phyloP scores from a whole-genome alignment of 2,888 invertebrate species.

The Tipula lateralis region DNA sequence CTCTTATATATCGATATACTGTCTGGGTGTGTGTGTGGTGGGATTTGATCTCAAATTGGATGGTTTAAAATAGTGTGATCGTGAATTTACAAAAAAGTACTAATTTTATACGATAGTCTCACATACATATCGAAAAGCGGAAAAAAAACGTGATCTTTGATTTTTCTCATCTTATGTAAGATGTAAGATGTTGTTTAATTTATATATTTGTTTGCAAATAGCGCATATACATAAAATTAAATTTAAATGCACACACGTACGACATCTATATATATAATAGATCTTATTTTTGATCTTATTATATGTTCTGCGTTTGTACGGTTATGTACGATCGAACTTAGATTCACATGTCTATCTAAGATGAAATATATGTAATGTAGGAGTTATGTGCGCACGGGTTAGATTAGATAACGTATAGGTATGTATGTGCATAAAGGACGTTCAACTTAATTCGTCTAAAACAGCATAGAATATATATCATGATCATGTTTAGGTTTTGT shows the following conservation, averaged over 20 bases:
- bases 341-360: conserved; percentile 19
- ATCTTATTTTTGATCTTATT: conserved; percentile 15
- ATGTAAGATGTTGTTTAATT: too few relatives aligned
- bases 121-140: not conserved
- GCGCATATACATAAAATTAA: conserved; percentile 1
- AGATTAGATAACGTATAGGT: not conserved
- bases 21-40: not conserved
- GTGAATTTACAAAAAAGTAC: not conserved
- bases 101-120: not conserved
- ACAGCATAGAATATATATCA: conserved; percentile 9
- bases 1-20: not conserved
- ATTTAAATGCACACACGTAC: conserved; percentile 24
- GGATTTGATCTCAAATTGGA: not conserved
- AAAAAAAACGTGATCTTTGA: not conserved
- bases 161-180: conserved; percentile 15
- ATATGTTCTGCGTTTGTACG: not conserved
- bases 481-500: conserved; percentile 27
- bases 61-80: not conserved
- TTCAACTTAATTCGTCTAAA: not conserved
- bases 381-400: not conserved
- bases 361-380: conserved; percentile 9
- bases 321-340: not conserved
- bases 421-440: not conserved
- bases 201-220: conserved; percentile 11
- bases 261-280: conserved; percentile 20